Evolutionary conservation across 1,140 invertebrate species (phyloP).

Genomic region (Spodoptera litura): DNA sequence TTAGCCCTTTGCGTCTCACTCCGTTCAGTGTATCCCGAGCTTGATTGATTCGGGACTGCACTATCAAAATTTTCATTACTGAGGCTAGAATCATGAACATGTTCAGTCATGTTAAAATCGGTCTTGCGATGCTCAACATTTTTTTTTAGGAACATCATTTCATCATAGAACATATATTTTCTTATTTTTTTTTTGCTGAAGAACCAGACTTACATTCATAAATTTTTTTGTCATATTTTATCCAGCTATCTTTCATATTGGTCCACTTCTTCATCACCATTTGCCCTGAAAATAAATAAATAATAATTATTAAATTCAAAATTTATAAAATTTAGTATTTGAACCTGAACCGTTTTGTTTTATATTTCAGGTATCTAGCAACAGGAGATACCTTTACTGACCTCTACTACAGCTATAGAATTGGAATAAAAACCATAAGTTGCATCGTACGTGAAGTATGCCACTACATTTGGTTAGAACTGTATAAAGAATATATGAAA

Average conservation of each 20-base stretch:
- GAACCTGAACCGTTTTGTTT: not conserved
- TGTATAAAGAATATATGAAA: not conserved
- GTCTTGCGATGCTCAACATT: conserved; percentile 24
- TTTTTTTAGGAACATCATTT: conserved; percentile 12
- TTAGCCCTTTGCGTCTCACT: conserved; percentile 49
- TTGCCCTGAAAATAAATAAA: not conserved
- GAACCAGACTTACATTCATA: conserved; percentile 5
- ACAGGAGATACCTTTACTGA: conserved; percentile 36
- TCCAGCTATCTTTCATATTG: conserved; percentile 11
- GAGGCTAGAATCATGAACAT: conserved; percentile 36
- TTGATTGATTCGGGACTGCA: conserved; percentile 47
- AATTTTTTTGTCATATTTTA: conserved; percentile 13
- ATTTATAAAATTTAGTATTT: too few relatives aligned
- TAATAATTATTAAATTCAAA: too few relatives aligned
- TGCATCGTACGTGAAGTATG: conserved; percentile 62
- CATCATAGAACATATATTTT: conserved; percentile 12
- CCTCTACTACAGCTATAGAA: not conserved
- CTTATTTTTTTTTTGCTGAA: conserved; percentile 12
- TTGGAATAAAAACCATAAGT: conserved; percentile 38
- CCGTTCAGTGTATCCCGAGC: conserved; percentile 44
- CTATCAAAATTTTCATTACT: conserved; percentile 22
- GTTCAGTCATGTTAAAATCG: conserved; percentile 49
- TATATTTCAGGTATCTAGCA: conserved; percentile 47
- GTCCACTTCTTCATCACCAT: conserved; percentile 10
- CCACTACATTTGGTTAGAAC: conserved; percentile 23